Conservation (phyloP, 2,888 invertebrate genomes). For the Cynaeus angustus region DNA sequence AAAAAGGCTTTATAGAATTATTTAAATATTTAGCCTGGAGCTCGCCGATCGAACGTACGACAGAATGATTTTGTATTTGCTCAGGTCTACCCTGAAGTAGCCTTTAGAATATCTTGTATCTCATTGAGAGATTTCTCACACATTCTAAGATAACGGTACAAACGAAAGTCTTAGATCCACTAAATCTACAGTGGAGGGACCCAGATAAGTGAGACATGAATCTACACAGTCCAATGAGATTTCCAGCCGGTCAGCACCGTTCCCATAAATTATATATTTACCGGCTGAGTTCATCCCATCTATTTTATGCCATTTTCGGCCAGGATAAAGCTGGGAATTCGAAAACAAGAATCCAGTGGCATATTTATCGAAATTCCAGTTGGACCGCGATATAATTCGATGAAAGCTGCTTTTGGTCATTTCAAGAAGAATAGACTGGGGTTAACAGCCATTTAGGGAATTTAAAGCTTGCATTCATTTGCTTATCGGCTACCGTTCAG, state of each 20-base stretch:
- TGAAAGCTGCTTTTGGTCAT: slow-evolving; percentile 24
- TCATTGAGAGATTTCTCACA: slow-evolving; percentile 44
- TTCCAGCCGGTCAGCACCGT: slow-evolving; percentile 64
- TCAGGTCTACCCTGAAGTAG: slow-evolving; percentile 4
- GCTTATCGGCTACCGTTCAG: not conserved
- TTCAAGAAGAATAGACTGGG: slow-evolving; percentile 14
- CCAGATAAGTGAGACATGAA: slow-evolving; percentile 67
- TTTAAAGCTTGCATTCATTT: slow-evolving; percentile 28
- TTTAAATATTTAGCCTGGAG: slow-evolving; percentile 26
- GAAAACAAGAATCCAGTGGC: slow-evolving; percentile 51
- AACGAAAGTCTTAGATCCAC: slow-evolving; percentile 37
- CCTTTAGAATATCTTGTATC: slow-evolving; percentile 20
- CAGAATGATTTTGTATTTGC: slow-evolving; percentile 14
- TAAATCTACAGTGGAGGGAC: slow-evolving; percentile 58
- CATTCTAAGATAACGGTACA: slow-evolving; percentile 40
- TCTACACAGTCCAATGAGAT: slow-evolving; percentile 65
- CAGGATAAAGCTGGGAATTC: slow-evolving; percentile 51
- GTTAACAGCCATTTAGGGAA: slow-evolving; percentile 32
- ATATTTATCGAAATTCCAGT: slow-evolving; percentile 45
- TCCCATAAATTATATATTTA: slow-evolving; percentile 69
- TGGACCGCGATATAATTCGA: slow-evolving; percentile 39
- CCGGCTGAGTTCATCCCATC: slow-evolving; percentile 68
- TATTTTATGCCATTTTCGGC: slow-evolving; percentile 59
- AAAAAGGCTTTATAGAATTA: slow-evolving; percentile 21
- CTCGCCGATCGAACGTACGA: slow-evolving; percentile 5